These are phyloP conservation scores for Clangula hyemalis DNA, from an alignment of 2,797 vertebrate species.

Conservation along the genomic window DNA sequence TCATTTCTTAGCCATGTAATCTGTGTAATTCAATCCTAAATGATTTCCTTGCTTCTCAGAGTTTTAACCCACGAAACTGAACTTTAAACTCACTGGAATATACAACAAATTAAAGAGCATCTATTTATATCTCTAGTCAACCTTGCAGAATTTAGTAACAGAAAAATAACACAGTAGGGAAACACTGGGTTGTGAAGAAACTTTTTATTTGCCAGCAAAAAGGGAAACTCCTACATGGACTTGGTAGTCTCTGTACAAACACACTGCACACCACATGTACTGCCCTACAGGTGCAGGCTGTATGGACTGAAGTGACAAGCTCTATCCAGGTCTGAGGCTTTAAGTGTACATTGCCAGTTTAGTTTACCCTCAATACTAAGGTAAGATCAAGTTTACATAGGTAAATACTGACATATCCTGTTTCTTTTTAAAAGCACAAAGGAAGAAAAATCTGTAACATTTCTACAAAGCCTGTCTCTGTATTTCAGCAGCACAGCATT, in stretches of 20 bases:
- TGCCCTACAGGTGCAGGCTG: neutral
- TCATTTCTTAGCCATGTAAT: conserved; percentile 27
- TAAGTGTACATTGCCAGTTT: neutral
- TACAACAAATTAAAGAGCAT: neutral
- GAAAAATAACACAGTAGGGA: neutral
- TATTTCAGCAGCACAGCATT: neutral
- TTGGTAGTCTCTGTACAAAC: neutral
- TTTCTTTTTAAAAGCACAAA: neutral
- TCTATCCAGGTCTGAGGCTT: neutral
- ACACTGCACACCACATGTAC: rapidly evolving
- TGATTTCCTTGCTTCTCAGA: neutral
- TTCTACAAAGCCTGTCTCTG: neutral
- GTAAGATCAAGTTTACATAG: neutral
- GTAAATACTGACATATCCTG: neutral
- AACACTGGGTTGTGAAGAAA: neutral
- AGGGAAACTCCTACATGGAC: neutral
- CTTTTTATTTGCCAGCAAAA: neutral
- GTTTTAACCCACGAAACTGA: neutral
- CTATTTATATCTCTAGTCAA: neutral
- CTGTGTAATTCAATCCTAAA: conserved; percentile 23
- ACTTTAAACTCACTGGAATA: neutral
- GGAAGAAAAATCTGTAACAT: neutral
- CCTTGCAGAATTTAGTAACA: neutral
- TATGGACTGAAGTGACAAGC: neutral
- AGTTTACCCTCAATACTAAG: neutral